Conservation (phyloP, 2,888 invertebrate genomes). For the Xanthorhoe spadicearia region DNA sequence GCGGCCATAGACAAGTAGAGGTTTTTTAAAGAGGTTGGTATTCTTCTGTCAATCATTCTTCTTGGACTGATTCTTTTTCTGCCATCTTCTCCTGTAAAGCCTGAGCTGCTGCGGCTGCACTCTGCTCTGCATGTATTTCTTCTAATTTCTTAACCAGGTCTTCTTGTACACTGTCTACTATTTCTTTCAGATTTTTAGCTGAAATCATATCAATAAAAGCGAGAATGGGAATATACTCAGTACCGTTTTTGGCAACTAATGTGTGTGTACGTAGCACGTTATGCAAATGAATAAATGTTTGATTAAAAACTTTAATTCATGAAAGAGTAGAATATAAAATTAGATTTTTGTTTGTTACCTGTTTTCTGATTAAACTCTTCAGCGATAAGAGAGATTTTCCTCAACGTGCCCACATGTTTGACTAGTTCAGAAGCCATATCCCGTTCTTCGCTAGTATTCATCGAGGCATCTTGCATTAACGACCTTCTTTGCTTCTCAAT, state of each 20-base stretch:
- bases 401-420: slow-evolving; percentile 70
- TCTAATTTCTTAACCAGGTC: slow-evolving; percentile 75
- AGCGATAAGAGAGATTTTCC: slow-evolving; percentile 77
- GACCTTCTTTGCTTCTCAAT: slow-evolving; percentile 51
- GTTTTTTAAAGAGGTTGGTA: slow-evolving; percentile 21
- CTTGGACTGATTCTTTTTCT: slow-evolving; percentile 15
- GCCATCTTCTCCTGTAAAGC: slow-evolving; percentile 22
- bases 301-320: too few species aligned
- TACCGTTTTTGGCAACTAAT: too few species aligned
- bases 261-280: too few species aligned
- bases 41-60: slow-evolving; percentile 30
- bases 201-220: slow-evolving; percentile 23
- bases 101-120: slow-evolving; percentile 33
- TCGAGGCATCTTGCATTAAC: slow-evolving; percentile 60
- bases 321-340: neutral
- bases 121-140: slow-evolving; percentile 67
- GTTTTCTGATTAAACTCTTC: slow-evolving; percentile 81
- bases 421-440: slow-evolving; percentile 73
- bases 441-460: slow-evolving; percentile 66
- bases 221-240: too few species aligned
- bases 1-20: too few species aligned
- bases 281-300: too few species aligned
- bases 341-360: slow-evolving; percentile 51
- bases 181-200: slow-evolving; percentile 80
- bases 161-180: slow-evolving; percentile 77